Evolutionary conservation across 1,140 invertebrate genomes (phyloP), one percentile per base, ranked within the genome.

Genomic region (Papilio dardanus): DNA sequence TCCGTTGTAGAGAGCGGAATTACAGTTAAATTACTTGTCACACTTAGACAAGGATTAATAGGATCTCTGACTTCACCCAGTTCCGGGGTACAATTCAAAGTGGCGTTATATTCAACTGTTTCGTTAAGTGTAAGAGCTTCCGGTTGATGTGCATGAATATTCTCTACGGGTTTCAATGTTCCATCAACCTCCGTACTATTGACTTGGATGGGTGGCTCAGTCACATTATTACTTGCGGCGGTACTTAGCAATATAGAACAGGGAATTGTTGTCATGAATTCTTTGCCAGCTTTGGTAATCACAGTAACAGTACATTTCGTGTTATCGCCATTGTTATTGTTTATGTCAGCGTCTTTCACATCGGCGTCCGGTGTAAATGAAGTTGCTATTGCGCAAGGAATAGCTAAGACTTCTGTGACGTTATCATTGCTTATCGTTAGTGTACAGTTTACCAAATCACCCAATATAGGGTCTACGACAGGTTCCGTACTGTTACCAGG

Each of bases 321-420:
- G 31, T 88, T 89, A 74, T 91, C 88, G 0, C 81, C 79, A 28
- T 76, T 76, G 75, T 84, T 84, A 35, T 85, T 79, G 71, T 79
- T 83, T 33, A 80, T 74, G 62, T 79, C 77, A 3, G 80, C 80
- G 50, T 90, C 85, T 76, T 93, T 90, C 7, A 91, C 86, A 76
- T 92, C 81, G 33, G 91, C 87, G 66, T 93, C 89, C 0, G 92
- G 90, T 21, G 88, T 87, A 80, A 94, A 94, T 19, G 93, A 94
- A 30, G 93, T 92, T 74, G 93, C 93, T 24, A 94, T 94, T 31
- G 93, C 87, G 82, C 93, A 94, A 40, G 93, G 93, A 78, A 94
- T 93, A 12, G 87, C 88, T 50, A 93, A 79, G 24, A 94, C 82
- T 85, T 94, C 93, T 6, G 92, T 93, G 35, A 80, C 76, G 74